Base-by-base conservation (phyloP, 1,140 invertebrate genomes). In the Drosophila sp. region DNA sequence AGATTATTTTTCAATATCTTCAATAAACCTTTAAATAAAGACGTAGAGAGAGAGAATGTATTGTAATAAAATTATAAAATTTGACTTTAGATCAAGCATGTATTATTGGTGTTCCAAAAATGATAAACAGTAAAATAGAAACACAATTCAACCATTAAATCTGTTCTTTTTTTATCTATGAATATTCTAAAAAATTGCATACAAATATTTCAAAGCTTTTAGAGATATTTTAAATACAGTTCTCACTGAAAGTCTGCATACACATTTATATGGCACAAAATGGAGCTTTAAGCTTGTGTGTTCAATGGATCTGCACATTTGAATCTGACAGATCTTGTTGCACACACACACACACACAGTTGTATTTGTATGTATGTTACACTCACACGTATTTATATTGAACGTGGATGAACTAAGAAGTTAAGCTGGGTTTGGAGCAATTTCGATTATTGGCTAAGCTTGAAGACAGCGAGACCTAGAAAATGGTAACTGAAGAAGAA, bases 271-370 rank as follows among this genome's bases (percentile, higher is more conserved):
- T 18, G 4, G 1, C 1, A 2, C 2, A 18, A 53, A 53, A 53
- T 11, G n/a, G 32, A 72, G 67, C 69, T 72, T 72, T 34, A 57
- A 66, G 62, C 69, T 72, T 34, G 57, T 14, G 9, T 14, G 9
- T 41, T 25, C 16, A 32, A 56, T 56, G 67, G 18, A 25, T 14
- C 21, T 16, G 3, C 38, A n/a, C n/a, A n/a, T n/a, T n/a, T n/a
- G n/a, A n/a, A n/a, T n/a, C n/a, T n/a, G n/a, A n/a, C n/a, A n/a
- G n/a, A n/a, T n/a, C n/a, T n/a, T n/a, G n/a, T n/a, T n/a, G 13
- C 41, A 27, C 40, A 40, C n/a, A 53, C 18, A 50, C n/a, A 58
- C 9, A 25, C 11, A 14, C 8, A 32, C 18, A 16, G 2, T n/a
- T 21, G 8, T 1, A 34, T 2, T 4, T 6, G 14, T 16, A 14